phyloP scores from a whole-genome alignment of 2,797 vertebrate genomes.

The Paramormyrops hopkinsi region DNA sequence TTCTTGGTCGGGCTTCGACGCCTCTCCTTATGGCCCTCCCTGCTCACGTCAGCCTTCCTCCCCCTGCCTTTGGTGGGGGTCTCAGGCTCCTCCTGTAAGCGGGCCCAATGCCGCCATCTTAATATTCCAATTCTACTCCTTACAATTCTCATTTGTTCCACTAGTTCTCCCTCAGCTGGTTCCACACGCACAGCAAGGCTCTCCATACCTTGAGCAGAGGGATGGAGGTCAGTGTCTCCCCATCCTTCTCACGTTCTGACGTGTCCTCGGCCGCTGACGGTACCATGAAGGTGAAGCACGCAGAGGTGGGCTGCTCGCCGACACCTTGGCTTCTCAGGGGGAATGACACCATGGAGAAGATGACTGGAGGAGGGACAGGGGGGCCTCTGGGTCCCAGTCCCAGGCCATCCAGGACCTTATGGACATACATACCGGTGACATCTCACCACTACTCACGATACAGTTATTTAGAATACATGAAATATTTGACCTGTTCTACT shows the following conservation, averaged over 20 bases:
- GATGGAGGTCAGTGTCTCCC: conserved; percentile 24
- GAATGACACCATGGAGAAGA: conserved; percentile 67
- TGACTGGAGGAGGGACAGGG: conserved; percentile 56
- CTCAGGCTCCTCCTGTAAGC: conserved; percentile 41
- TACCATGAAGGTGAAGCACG: conserved; percentile 65
- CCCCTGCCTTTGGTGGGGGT: conserved; percentile 31
- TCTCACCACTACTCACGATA: background rate
- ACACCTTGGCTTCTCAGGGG: conserved; percentile 49
- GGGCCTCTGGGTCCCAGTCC: conserved; percentile 65
- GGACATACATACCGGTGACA: background rate
- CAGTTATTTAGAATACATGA: background rate
- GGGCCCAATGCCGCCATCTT: background rate
- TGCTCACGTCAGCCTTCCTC: conserved; percentile 39
- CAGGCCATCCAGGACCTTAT: conserved; percentile 71
- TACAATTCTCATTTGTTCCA: background rate
- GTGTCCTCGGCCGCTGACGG: conserved; percentile 36
- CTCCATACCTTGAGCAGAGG: conserved; percentile 53
- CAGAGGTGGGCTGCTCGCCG: conserved; percentile 28
- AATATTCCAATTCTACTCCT: background rate
- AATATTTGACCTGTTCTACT: background rate
- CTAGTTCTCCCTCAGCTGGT: background rate
- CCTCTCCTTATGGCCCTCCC: conserved; percentile 46
- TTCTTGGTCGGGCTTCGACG: conserved; percentile 35
- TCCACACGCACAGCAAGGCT: background rate
- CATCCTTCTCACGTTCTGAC: conserved; percentile 40